Conservation (phyloP, 2,797 vertebrate genomes). For the Poeciliopsis paucimaculata region DNA sequence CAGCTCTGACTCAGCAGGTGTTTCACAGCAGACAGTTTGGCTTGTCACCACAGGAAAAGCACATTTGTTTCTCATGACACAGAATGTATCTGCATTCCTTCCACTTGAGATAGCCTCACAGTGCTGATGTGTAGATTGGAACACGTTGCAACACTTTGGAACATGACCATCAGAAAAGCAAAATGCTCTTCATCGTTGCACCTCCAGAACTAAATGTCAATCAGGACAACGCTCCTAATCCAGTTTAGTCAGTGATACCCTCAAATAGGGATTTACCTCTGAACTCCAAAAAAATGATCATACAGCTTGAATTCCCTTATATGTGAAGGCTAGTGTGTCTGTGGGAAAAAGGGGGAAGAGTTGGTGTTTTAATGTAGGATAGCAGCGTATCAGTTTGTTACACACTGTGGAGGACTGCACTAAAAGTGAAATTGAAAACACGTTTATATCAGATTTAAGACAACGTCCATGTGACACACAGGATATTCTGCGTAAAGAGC, state of each 20-base stretch:
- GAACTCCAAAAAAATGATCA: neutral
- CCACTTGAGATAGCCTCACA: slow-evolving; percentile 6
- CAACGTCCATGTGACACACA: neutral
- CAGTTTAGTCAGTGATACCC: neutral
- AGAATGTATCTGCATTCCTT: slow-evolving; percentile 4
- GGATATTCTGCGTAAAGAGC: neutral
- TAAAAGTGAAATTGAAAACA: neutral
- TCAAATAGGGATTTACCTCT: neutral
- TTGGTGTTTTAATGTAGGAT: neutral
- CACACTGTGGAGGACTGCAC: neutral
- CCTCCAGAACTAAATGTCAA: neutral
- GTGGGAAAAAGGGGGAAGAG: neutral
- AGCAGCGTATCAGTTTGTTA: neutral
- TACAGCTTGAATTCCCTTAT: neutral
- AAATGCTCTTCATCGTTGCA: neutral
- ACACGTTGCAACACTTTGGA: neutral
- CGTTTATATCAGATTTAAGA: neutral
- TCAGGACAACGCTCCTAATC: neutral
- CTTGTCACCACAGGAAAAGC: slow-evolving; percentile 14
- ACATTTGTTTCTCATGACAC: slow-evolving; percentile 5
- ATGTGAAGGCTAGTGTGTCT: neutral
- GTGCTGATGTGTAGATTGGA: slow-evolving; percentile 5
- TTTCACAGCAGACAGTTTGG: slow-evolving; percentile 15
- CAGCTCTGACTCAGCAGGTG: slow-evolving; percentile 27
- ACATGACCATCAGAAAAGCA: neutral